Evolutionary conservation across 2,888 invertebrate genomes (phyloP), one percentile per base, ranked within the genome.

Genomic region (Parnassius smintheus): DNA sequence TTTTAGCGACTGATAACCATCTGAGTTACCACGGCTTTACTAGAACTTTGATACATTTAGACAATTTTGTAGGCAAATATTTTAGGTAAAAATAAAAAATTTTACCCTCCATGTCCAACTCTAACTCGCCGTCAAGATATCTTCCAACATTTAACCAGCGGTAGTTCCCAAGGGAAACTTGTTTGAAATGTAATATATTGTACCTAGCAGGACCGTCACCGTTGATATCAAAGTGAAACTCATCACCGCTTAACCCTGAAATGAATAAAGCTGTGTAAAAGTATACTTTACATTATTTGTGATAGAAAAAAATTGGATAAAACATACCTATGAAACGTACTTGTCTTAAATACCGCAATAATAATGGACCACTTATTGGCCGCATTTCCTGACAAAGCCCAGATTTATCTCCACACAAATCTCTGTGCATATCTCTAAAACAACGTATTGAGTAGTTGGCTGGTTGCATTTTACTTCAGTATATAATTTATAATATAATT

Each of bases 131-230:
- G 80, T 97, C 96, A 62, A 95, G 92, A 82, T 97, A 98, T 78
- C 95, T 95, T 48, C 98, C 98, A 12, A 98, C 97, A 66, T 94
- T 93, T 55, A 97, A 91, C 98, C 98, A 98, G 72, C 95, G 94
- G 84, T 95, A 97, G 69, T 93, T 93, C 11, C 95, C 96, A 1
- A 91, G 92, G 25, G 94, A 87, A 18, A 94, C 93, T 81, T 97
- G 97, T 80, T 97, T 97, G 92, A 98, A 98, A 86, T 98, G 98
- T 70, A 98, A 95, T 73, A 98, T 98, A 81, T 98, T 96, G 92
- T 98, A 98, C 51, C 98, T 94, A 10, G 98, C 97, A 0, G 98
- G 98, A 0, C 98, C 98, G 81, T 98, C 98, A 2, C 98, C 98
- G 74, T 96, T 95, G 60, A 88, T 92, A 81, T 98, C 97, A 84